These are phyloP conservation scores for Ctena decussata DNA, from an alignment of 2,888 invertebrate species.

Conservation along the genomic window DNA sequence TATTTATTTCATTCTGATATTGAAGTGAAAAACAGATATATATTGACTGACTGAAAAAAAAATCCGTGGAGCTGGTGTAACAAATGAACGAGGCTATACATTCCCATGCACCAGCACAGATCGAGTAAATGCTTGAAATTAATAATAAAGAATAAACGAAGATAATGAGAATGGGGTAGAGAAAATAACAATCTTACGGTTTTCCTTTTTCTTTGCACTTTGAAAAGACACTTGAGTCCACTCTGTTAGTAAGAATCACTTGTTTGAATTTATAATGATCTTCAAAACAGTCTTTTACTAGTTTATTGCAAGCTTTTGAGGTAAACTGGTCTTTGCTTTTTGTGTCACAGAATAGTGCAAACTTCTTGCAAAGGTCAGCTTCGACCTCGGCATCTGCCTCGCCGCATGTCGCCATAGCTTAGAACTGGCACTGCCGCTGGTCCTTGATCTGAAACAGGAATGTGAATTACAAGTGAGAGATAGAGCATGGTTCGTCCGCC, in stretches of 20 bases:
- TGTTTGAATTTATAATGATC: slow-evolving; percentile 52
- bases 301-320: slow-evolving; percentile 56
- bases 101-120: too few relatives aligned
- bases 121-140: too few relatives aligned
- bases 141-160: too few relatives aligned
- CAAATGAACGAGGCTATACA: too few relatives aligned
- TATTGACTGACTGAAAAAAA: too few relatives aligned
- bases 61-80: too few relatives aligned
- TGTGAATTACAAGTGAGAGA: too few relatives aligned
- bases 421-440: background rate
- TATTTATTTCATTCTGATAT: too few relatives aligned
- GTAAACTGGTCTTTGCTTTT: slow-evolving; percentile 58
- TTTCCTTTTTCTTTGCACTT: slow-evolving; percentile 56
- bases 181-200: slow-evolving; percentile 39
- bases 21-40: too few relatives aligned
- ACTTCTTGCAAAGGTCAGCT: slow-evolving; percentile 46
- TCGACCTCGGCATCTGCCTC: slow-evolving; percentile 28
- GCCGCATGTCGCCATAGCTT: background rate
- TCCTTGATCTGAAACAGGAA: background rate
- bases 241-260: slow-evolving; percentile 49
- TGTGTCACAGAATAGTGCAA: slow-evolving; percentile 54
- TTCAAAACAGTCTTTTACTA: slow-evolving; percentile 59
- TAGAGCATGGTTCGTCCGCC: too few relatives aligned
- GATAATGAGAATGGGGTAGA: background rate
- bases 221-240: slow-evolving; percentile 62